Evolutionary conservation across 2,113 vertebrate species (phyloP), one percentile per base, ranked within the genome.

Genomic region (Colossoma macropomum): DNA sequence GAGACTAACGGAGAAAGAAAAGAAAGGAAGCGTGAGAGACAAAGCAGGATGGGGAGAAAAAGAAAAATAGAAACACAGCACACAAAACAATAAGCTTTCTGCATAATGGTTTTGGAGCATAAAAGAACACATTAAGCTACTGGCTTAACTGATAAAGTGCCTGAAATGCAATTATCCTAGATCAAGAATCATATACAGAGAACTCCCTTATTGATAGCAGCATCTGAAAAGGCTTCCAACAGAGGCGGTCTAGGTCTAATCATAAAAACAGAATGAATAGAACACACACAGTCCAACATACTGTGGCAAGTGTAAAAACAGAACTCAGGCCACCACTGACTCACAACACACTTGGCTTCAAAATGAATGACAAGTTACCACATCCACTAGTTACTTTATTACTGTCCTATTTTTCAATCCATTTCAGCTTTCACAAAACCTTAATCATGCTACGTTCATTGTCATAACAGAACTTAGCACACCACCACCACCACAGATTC

Each of bases 1-100:
- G 96, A 96, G 95, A 94, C 96, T 96, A 93, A 79, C 87, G 87
- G 87, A 90, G 86, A 90, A 50, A 11, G 34, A 52, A 75, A 30
- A 41, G 25, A 50, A 21, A 78, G 74, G 50, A 19, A 84, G 77
- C 54, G 30, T 41, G 56, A 27, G 28, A 30, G 27, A 63, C 10
- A 19, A 19, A 59, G 56, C 12, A 59, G n/a, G 21, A 30, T 9
- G 25, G 12, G 10, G 4, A 66, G 65, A 68, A 21, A 32, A 34
- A 68, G 30, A 10, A 21, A 69, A 62, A 25, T 27, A 13, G n/a
- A 21, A 27, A 62, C 10, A 62, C 10, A 62, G 25, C 17, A 3
- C 10, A 11, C 25, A 62, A 13, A 62, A 62, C 59, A 62, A 62
- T 12, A 27, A n/a, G 23, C 12, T 27, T 59, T 9, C 56, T 23